Evolutionary conservation across 2,888 invertebrate genomes (phyloP), one percentile per base, ranked within the genome.

Genomic region (Augiades crinisus): DNA sequence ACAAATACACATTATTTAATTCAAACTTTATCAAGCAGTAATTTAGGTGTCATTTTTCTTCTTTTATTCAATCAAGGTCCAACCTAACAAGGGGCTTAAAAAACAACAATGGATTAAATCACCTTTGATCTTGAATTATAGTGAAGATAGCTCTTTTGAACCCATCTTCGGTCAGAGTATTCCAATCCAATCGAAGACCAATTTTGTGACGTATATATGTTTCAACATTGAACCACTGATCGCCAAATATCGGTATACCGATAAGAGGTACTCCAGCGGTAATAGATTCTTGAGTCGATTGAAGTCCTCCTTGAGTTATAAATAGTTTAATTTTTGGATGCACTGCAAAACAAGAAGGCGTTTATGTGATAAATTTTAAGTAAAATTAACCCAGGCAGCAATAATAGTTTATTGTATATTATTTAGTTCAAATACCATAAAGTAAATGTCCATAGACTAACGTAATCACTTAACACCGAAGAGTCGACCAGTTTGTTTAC

Each of bases 261-360:
- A 88, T 64, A 1, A 87, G 52, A 1, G 87, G 86, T 1, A 83
- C 78, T 31, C 72, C 75, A 2, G 77, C 75, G 13, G 65, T 67
- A 7, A 87, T 71, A 1, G 86, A 75, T 56, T 89, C 88, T 13
- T 84, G 81, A 0, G 79, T 70, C 0, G 87, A 87, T 44, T 87
- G 85, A 1, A 83, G 56, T 1, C 89, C 89, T 37, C 83, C 84
- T 72, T 88, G 89, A 0, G 81, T 83, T 33, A 88, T 77, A 46
- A 90, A 90, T 1, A 84, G 46, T 55, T 86, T 89, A 0, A 90
- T 55, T 44, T 90, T 89, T n/a, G 76, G 75, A 59, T 90, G 88
- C 19, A 49, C 76, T 77, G 54, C 1, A n/a, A n/a, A n/a, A n/a
- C n/a, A n/a, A n/a, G n/a, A n/a, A n/a, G n/a, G n/a, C n/a, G n/a